Evolutionary conservation across 2,888 invertebrate genomes (phyloP), one percentile per base, ranked within the genome.

Genomic region (Aelia acuminata): DNA sequence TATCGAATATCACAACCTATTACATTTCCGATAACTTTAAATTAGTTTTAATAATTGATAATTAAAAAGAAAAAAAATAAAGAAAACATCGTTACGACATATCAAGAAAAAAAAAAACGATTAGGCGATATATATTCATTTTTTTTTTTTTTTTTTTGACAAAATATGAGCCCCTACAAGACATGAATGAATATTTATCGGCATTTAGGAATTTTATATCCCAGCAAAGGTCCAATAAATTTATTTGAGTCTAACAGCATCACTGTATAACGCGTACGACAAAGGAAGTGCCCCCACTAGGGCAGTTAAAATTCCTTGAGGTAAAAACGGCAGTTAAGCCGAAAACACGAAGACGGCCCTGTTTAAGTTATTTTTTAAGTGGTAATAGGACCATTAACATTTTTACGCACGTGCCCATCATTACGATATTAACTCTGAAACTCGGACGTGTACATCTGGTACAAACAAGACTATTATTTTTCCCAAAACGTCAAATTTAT

Each of bases 271-370:
- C 63, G 63, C 18, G 63, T 70, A 70, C 18, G 5, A 35, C 18
- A 70, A 20, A 31, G 31, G 63, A 35, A 70, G 35, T 70, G 35
- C 63, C 11, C 4, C 31, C 18, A 1, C 22, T 7, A 7, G 1
- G 35, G 35, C 63, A 35, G 63, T 70, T 70, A 70, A 70, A 70
- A 70, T 70, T 35, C 63, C 63, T 35, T 7, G 63, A 70, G 31
- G 63, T 70, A 70, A 70, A 70, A 70, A 70, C 63, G 35, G 35
- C 63, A 70, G 63, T 70, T 70, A 70, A 20, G 63, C 18, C 63
- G 18, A 70, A 70, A 70, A 70, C 63, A 70, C 20, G 31, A 35
- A 70, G 31, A 70, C 63, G 63, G 18, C 31, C 35, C 63, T 70
- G 31, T 70, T 70, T 70, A 70, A 8, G 26, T 10, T 26, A 26